phyloP scores from a whole-genome alignment of 2,888 invertebrate genomes.

The Noctua fimbriata region DNA sequence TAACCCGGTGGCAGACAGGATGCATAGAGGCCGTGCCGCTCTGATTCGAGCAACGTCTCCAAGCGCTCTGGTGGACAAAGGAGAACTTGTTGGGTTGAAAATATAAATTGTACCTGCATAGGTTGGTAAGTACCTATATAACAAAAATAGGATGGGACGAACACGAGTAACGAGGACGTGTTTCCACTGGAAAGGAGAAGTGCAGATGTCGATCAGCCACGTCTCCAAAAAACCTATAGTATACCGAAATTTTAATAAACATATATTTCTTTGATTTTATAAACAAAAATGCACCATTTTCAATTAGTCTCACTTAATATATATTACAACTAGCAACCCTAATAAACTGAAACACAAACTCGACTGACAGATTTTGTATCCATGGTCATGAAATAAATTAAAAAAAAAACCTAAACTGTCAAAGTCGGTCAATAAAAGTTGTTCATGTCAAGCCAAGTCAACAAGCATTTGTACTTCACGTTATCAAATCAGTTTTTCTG shows the following conservation, averaged over 20 bases:
- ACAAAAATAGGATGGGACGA: neutral
- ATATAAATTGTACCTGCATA: neutral
- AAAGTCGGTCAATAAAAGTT: neutral
- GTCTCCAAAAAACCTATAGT: too few species aligned
- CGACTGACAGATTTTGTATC: too few species aligned
- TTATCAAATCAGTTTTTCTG: conserved; percentile 44
- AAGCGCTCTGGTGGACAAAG: conserved; percentile 46
- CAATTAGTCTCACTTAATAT: neutral
- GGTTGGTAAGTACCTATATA: too few species aligned
- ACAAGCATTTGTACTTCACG: conserved; percentile 28
- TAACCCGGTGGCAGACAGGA: conserved; percentile 81
- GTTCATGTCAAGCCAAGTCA: conserved; percentile 25
- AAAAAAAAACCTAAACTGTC: conserved; percentile 11
- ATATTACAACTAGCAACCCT: conserved; percentile 27
- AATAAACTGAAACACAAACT: neutral
- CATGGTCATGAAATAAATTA: too few species aligned
- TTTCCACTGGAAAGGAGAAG: neutral
- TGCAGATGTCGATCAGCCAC: neutral
- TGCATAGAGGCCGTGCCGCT: conserved; percentile 84
- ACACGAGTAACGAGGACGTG: neutral
- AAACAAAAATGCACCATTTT: too few species aligned
- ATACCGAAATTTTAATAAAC: too few species aligned
- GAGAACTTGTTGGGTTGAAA: neutral
- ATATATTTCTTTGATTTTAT: too few species aligned
- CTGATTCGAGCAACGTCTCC: conserved; percentile 79